phyloP scores from a whole-genome alignment of 2,888 invertebrate genomes.

The Drosophila monieri region DNA sequence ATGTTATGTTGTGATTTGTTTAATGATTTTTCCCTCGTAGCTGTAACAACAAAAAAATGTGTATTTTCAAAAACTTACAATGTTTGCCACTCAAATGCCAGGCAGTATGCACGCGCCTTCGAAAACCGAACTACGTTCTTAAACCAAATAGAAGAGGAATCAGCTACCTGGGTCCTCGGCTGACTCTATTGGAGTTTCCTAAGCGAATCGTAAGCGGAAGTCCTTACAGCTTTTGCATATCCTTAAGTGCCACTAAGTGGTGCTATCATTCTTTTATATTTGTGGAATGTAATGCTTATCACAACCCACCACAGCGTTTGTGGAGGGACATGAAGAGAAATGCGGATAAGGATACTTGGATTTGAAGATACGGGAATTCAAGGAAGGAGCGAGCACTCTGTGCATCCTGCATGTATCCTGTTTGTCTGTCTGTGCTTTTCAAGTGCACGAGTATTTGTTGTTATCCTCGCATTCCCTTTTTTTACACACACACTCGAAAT shows the following conservation, averaged over 20 bases:
- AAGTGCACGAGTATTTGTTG: slow-evolving; percentile 58
- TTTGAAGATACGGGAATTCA: slow-evolving; percentile 6
- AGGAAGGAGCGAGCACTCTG: slow-evolving; percentile 15
- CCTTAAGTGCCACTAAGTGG: slow-evolving; percentile 77
- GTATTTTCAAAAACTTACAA: neutral
- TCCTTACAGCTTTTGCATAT: slow-evolving; percentile 75
- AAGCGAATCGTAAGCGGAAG: slow-evolving; percentile 57
- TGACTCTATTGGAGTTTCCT: slow-evolving; percentile 11
- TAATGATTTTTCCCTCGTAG: neutral
- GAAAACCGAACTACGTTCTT: neutral
- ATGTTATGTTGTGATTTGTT: slow-evolving; percentile 16
- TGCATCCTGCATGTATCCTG: slow-evolving; percentile 31
- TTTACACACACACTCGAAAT: slow-evolving; percentile 1
- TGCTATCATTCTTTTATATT: slow-evolving; percentile 65
- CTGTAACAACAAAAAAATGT: neutral
- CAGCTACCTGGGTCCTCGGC: neutral
- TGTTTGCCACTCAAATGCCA: neutral
- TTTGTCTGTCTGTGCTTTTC: slow-evolving; percentile 40
- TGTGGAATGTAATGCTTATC: slow-evolving; percentile 67
- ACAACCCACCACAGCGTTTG: slow-evolving; percentile 44
- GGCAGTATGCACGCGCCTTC: neutral
- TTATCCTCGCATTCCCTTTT: slow-evolving; percentile 26
- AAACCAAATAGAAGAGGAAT: slow-evolving; percentile 5
- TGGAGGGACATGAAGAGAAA: slow-evolving; percentile 6
- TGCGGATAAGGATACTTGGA: slow-evolving; percentile 22